These are phyloP conservation scores for Ellobium chinense DNA, from an alignment of 2,888 invertebrate genomes.

Conservation along the genomic window DNA sequence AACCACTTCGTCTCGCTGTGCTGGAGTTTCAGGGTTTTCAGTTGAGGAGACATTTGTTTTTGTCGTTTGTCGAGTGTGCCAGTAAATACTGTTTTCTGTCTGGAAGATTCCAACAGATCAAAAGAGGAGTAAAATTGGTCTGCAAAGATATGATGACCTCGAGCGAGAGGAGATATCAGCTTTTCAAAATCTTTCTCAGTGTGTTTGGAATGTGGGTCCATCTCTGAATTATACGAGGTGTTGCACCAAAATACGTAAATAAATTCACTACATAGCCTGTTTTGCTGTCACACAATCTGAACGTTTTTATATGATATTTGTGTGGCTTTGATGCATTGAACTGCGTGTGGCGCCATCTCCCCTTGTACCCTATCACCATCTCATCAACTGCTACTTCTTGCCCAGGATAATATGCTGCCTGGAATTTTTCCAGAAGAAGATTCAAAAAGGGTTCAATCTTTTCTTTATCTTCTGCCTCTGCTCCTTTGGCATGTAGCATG, in stretches of 20 bases:
- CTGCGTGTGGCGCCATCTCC: background rate
- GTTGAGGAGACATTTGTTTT: background rate
- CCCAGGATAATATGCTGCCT: background rate
- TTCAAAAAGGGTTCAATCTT: conserved; percentile 19
- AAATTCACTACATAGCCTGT: conserved; percentile 18
- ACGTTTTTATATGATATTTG: conserved; percentile 27
- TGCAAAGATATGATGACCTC: conserved; percentile 25
- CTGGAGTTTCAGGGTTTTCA: background rate
- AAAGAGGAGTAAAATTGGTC: conserved; percentile 13
- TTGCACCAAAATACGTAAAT: conserved; percentile 3
- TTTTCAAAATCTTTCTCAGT: conserved; percentile 1
- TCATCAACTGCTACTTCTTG: conserved; percentile 8
- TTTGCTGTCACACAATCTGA: conserved; percentile 6
- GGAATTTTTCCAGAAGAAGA: background rate
- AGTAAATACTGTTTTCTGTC: background rate
- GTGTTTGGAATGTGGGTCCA: background rate
- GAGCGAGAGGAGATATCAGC: background rate
- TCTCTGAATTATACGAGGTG: background rate
- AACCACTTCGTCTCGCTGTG: background rate
- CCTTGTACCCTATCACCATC: conserved; percentile 6
- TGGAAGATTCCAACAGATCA: background rate
- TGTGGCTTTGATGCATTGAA: conserved; percentile 12
- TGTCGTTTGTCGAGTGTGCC: background rate
- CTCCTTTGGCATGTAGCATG: background rate
- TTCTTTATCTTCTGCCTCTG: background rate